phyloP scores from a whole-genome alignment of 2,888 invertebrate species.

The Amiota communis region DNA sequence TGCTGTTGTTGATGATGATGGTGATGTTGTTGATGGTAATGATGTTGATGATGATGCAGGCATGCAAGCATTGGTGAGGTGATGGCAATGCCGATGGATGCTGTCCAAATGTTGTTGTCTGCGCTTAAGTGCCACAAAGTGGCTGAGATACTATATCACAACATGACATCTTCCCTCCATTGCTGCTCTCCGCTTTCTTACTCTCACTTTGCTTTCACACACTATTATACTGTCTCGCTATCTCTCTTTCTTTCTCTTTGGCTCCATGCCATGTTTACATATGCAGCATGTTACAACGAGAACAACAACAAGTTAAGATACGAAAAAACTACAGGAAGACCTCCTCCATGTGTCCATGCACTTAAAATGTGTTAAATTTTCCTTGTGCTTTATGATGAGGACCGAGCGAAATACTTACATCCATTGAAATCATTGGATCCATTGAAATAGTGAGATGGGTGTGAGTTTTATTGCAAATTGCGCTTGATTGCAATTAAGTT shows the following conservation, averaged over 20 bases:
- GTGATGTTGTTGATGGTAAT: not conserved
- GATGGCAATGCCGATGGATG: not conserved
- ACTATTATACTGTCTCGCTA: not conserved
- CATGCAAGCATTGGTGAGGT: not conserved
- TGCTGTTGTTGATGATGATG: not conserved
- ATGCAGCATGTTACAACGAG: not conserved
- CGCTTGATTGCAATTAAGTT: conserved; percentile 25
- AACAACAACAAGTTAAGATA: not conserved
- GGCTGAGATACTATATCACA: conserved; percentile 24
- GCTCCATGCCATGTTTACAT: not conserved
- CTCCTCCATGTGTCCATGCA: not conserved
- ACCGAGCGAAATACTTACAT: not conserved
- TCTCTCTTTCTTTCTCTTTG: not conserved
- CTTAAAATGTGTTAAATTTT: not conserved
- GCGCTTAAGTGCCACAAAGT: conserved; percentile 29
- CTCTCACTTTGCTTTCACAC: not conserved
- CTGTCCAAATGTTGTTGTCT: conserved; percentile 13
- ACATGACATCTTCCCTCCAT: not conserved
- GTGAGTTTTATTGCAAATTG: conserved; percentile 21
- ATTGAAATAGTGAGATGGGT: too few relatives aligned
- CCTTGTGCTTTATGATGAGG: not conserved
- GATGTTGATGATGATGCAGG: not conserved
- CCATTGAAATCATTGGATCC: not conserved
- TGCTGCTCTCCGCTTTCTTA: not conserved
- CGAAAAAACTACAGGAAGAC: not conserved